phyloP scores from a whole-genome alignment of 2,888 invertebrate genomes.

The Corbicula japonica region DNA sequence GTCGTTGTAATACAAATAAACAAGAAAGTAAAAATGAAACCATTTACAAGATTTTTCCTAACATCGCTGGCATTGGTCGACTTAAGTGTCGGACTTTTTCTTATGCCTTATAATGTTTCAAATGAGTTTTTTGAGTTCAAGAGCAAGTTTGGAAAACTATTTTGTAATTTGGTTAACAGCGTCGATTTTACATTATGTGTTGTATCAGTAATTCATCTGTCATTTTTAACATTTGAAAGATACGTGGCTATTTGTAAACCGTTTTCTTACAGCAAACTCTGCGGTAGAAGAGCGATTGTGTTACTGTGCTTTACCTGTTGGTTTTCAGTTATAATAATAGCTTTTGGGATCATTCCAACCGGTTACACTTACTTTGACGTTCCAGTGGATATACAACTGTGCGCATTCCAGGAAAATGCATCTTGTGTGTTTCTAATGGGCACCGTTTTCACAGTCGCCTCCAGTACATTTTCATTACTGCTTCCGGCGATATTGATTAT shows the following conservation, averaged over 20 bases:
- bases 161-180: constrained; percentile 8
- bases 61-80: constrained; percentile 3
- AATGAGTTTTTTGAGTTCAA: constrained; percentile 4
- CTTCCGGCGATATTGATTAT: constrained; percentile 1
- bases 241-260: constrained; percentile 1
- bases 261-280: neutral
- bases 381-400: neutral
- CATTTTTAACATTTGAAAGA: constrained; percentile 10
- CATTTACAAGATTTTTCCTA: constrained; percentile 5
- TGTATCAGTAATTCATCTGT: constrained; percentile 1
- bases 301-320: neutral
- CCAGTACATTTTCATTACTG: neutral
- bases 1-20: neutral
- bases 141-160: neutral
- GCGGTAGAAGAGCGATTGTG: neutral
- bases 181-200: neutral
- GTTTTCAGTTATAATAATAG: neutral
- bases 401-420: neutral
- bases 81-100: neutral
- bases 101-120: neutral
- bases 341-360: constrained; percentile 6
- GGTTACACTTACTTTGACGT: neutral
- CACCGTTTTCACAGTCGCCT: neutral
- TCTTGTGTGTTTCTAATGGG: constrained; percentile 9
- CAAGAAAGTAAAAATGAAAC: neutral